phyloP scores from a whole-genome alignment of 2,113 vertebrate genomes.

The Mirounga angustirostris region DNA sequence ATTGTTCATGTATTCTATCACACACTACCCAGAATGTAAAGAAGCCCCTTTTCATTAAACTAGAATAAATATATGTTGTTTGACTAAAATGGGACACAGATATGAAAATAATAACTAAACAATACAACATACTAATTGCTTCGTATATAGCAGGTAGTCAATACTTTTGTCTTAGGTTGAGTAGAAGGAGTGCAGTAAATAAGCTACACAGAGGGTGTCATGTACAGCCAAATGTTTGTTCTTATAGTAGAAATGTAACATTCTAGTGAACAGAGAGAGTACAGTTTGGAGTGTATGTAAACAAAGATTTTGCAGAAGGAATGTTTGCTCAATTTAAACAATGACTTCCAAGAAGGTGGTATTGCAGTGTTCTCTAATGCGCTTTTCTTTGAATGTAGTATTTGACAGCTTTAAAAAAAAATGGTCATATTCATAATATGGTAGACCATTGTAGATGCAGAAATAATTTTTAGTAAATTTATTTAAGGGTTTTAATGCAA shows the following conservation, averaged over 20 bases:
- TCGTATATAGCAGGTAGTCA: not conserved
- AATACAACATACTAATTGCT: not conserved
- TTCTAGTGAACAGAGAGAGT: not conserved
- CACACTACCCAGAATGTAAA: not conserved
- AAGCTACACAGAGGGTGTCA: not conserved
- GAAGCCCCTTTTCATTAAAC: not conserved
- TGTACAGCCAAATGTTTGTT: not conserved
- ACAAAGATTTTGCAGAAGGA: not conserved
- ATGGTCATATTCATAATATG: not conserved
- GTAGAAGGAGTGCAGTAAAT: not conserved
- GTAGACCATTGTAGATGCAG: not conserved
- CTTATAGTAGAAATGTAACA: not conserved
- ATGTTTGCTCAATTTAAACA: not conserved
- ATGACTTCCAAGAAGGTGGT: not conserved
- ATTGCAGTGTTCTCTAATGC: not conserved
- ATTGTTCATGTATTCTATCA: constrained; percentile 50
- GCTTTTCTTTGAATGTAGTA: not conserved
- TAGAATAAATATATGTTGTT: constrained; percentile 11
- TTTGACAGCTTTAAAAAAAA: not conserved
- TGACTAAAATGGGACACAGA: not conserved
- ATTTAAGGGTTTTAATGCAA: not conserved
- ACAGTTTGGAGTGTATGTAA: not conserved
- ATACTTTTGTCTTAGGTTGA: not conserved
- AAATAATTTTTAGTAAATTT: not conserved
- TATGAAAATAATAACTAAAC: not conserved